Evolutionary conservation across 2,113 vertebrate species (phyloP).

Genomic region (Scortum barcoo): DNA sequence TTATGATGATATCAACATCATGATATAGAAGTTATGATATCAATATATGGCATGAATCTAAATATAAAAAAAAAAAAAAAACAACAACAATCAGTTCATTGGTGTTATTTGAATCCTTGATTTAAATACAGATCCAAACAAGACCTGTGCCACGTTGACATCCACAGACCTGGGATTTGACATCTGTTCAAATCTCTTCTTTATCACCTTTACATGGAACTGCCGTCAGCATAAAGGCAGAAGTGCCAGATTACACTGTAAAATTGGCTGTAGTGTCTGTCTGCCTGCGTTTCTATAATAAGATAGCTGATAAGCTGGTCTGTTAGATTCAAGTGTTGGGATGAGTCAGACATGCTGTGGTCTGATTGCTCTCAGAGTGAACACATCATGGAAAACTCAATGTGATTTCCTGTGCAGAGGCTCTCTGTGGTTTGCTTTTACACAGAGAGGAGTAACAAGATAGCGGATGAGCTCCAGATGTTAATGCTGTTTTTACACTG

Average conservation of each 20-base stretch:
- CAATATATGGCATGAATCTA: too few relatives aligned
- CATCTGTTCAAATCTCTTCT: slow-evolving; percentile 1
- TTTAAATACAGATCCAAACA: not conserved
- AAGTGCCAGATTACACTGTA: slow-evolving; percentile 10
- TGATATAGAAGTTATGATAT: too few relatives aligned
- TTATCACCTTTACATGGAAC: slow-evolving; percentile 23
- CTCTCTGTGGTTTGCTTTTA: slow-evolving; percentile 34
- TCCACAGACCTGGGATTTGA: not conserved
- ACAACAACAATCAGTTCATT: too few relatives aligned
- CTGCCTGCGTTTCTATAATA: slow-evolving; percentile 37
- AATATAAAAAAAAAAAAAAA: not conserved
- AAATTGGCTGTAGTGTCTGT: slow-evolving; percentile 19
- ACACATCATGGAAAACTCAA: slow-evolving; percentile 44
- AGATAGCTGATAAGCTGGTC: slow-evolving; percentile 47
- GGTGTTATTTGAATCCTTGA: not conserved
- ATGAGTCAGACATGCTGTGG: slow-evolving; percentile 51
- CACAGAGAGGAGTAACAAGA: slow-evolving; percentile 9
- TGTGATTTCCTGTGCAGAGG: slow-evolving; percentile 46
- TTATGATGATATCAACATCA: too few relatives aligned
- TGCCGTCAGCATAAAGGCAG: not conserved
- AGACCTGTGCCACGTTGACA: not conserved
- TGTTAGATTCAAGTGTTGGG: slow-evolving; percentile 58
- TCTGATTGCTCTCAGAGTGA: slow-evolving; percentile 58
- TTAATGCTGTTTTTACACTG: not conserved
- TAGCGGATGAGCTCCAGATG: not conserved